Percentiles rank a stretch among this genome's conserved stretches.
Evolutionary conservation across 1,140 invertebrate genomes (phyloP).

Genomic region (Bombus pascuorum): DNA sequence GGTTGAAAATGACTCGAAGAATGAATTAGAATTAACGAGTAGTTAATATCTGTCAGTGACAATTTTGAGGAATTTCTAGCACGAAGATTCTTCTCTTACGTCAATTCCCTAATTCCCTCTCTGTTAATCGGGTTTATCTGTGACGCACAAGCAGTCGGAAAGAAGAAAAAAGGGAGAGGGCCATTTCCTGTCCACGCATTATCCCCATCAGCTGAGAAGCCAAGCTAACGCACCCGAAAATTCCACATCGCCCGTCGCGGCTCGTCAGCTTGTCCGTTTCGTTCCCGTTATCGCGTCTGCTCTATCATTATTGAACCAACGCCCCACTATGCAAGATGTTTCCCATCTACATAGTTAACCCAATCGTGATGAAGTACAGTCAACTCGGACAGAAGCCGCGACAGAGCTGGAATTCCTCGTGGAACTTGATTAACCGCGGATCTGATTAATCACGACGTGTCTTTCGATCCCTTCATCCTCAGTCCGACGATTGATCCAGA

Average conservation of each 20-base stretch:
- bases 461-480: neutral
- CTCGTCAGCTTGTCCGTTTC: constrained; percentile 27
- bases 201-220: constrained; percentile 60
- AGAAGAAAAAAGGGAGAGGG: constrained; percentile 40
- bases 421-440: neutral
- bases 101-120: constrained; percentile 18
- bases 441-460: neutral
- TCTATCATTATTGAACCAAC: constrained; percentile 63
- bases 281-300: constrained; percentile 52
- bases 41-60: neutral
- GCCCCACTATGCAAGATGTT: constrained; percentile 48
- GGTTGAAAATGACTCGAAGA: no score
- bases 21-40: neutral
- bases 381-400: neutral
- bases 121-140: constrained; percentile 29
- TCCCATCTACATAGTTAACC: constrained; percentile 53
- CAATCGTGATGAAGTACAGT: constrained; percentile 48
- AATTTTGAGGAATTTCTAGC: neutral
- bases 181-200: constrained; percentile 65
- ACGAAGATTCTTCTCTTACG: neutral
- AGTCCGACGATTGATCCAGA: neutral
- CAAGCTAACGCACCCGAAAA: neutral
- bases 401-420: neutral
- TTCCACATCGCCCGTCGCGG: constrained; percentile 30
- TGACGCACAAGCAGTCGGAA: constrained; percentile 25